These are phyloP conservation scores for Metopolophium dirhodum DNA, from an alignment of 1,140 invertebrate genomes.

Conservation along the genomic window DNA sequence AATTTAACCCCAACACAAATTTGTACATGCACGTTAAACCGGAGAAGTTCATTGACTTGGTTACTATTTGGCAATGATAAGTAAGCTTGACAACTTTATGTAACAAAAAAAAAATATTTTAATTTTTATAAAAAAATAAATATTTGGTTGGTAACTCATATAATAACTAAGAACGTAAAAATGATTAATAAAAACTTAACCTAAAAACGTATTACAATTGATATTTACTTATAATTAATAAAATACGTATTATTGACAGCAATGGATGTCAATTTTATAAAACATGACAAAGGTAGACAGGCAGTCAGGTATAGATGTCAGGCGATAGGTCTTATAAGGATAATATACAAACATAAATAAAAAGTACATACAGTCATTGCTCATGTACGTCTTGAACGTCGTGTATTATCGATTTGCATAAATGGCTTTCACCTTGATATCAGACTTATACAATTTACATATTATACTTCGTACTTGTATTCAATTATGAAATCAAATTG, in stretches of 20 bases:
- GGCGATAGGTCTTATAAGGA: not conserved
- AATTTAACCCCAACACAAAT: slow-evolving; percentile 2
- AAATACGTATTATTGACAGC: not conserved
- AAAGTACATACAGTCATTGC: not conserved
- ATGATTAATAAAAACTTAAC: not conserved
- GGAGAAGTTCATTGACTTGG: slow-evolving; percentile 46
- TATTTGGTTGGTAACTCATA: not conserved
- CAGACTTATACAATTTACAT: not conserved
- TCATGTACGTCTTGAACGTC: not conserved
- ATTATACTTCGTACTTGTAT: not conserved
- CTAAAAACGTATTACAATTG: not conserved
- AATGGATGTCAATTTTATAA: not conserved
- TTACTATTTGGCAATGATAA: slow-evolving; percentile 55
- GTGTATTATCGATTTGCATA: not conserved
- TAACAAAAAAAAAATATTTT: not conserved
- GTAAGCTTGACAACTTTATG: slow-evolving; percentile 21
- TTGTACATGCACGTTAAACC: slow-evolving; percentile 40
- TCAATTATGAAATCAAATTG: not conserved
- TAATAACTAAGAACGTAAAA: not conserved
- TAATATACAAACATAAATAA: not conserved
- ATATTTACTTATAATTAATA: not conserved
- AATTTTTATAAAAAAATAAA: not conserved
- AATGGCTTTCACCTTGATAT: not conserved
- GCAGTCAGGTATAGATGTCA: not conserved
- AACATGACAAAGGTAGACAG: not conserved